phyloP scores from a whole-genome alignment of 2,113 vertebrate species.

The Forbesichthys papilliferus region DNA sequence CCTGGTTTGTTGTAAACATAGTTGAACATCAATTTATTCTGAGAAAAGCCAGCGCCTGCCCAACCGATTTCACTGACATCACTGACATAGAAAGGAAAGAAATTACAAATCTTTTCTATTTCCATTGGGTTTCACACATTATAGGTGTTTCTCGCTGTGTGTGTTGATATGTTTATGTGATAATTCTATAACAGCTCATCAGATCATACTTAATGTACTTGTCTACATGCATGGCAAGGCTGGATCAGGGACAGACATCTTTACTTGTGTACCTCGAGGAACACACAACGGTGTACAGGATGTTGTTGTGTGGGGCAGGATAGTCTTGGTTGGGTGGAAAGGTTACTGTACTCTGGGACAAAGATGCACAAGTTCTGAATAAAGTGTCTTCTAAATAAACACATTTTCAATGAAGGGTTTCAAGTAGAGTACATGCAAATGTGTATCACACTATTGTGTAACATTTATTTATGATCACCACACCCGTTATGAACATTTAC shows the following conservation, averaged over 20 bases:
- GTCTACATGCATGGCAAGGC: slow-evolving; percentile 26
- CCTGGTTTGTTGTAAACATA: too few species aligned
- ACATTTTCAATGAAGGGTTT: too few species aligned
- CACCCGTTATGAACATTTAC: slow-evolving; percentile 24
- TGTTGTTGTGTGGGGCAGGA: neutral
- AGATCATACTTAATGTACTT: slow-evolving; percentile 11
- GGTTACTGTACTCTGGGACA: too few species aligned
- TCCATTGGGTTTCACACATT: too few species aligned
- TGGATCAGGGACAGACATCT: slow-evolving; percentile 23
- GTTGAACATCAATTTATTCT: too few species aligned
- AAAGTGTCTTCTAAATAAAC: too few species aligned
- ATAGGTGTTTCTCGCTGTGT: neutral
- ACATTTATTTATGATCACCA: slow-evolving; percentile 4
- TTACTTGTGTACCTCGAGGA: neutral
- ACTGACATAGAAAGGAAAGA: too few species aligned
- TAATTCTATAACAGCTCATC: neutral
- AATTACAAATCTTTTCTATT: too few species aligned
- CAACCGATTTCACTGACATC: too few species aligned
- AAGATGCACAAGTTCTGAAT: too few species aligned
- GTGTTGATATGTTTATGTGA: slow-evolving; percentile 10
- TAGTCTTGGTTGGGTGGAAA: too few species aligned
- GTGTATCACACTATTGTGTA: neutral
- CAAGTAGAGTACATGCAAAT: neutral
- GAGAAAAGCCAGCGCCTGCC: too few species aligned
- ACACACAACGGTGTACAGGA: neutral